Evolutionary conservation across 2,797 vertebrate species (phyloP).

Genomic region (Merluccius polli): DNA sequence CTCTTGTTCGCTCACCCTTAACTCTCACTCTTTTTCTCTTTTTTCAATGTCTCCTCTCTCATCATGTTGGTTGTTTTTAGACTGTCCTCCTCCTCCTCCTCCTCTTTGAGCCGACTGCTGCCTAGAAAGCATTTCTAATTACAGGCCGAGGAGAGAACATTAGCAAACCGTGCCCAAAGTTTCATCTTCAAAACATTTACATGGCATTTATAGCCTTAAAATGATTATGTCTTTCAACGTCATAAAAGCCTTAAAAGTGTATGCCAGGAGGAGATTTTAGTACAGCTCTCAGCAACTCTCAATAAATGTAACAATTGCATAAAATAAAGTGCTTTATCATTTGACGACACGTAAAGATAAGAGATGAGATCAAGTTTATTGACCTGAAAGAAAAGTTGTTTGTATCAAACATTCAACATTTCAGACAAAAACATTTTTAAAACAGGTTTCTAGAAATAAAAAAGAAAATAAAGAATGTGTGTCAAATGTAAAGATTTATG

Average conservation of each 20-base stretch:
- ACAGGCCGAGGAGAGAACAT: constrained; percentile 39
- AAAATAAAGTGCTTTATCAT: background rate
- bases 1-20: constrained; percentile 22
- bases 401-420: too few relatives aligned
- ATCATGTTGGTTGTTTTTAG: constrained; percentile 28
- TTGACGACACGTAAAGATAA: background rate
- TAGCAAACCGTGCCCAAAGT: constrained; percentile 19
- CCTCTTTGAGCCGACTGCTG: constrained; percentile 30
- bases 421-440: too few relatives aligned
- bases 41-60: constrained; percentile 26
- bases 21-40: background rate
- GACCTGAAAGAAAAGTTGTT: too few relatives aligned
- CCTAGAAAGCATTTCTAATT: constrained; percentile 49
- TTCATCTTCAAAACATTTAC: constrained; percentile 25
- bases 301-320: background rate
- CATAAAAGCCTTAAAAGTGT: background rate
- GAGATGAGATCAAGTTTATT: background rate
- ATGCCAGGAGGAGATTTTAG: background rate
- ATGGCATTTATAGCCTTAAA: constrained; percentile 13
- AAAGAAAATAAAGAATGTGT: too few relatives aligned
- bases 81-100: constrained; percentile 36
- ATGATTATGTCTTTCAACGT: background rate
- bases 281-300: background rate
- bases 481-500: too few relatives aligned
- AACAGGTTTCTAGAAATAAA: too few relatives aligned